A percentile compares a stretch with the other conserved stretches of the same genome.
phyloP scores from a whole-genome alignment of 1,140 invertebrate genomes.

The Atta colombica region DNA sequence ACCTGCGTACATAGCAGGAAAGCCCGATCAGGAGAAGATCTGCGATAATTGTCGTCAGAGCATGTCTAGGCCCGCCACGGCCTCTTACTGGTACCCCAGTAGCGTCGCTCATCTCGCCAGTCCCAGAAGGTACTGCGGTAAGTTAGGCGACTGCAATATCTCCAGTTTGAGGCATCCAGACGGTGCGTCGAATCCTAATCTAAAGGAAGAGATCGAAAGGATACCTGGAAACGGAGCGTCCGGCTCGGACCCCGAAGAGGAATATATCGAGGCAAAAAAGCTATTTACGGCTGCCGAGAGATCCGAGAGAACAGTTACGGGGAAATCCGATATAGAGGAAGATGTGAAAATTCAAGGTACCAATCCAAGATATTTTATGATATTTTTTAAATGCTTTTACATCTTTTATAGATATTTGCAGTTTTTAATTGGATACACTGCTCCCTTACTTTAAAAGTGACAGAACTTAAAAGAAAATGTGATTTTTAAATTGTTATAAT shows the following conservation, averaged over 20 bases:
- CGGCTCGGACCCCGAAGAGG: constrained; percentile 87
- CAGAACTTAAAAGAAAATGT: too few relatives aligned
- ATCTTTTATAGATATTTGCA: neutral
- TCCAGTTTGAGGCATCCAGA: constrained; percentile 94
- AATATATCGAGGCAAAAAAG: constrained; percentile 88
- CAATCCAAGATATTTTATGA: neutral
- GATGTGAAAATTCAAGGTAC: constrained; percentile 86
- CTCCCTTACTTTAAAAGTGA: too few relatives aligned
- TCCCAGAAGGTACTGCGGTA: constrained; percentile 84
- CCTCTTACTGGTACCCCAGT: constrained; percentile 87
- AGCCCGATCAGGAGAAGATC: constrained; percentile 90
- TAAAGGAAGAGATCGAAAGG: constrained; percentile 90
- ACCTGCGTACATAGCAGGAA: constrained; percentile 90
- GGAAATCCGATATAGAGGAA: constrained; percentile 86
- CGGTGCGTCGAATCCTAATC: constrained; percentile 96
- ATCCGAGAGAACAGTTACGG: constrained; percentile 85
- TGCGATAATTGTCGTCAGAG: constrained; percentile 92
- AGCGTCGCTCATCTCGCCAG: constrained; percentile 86
- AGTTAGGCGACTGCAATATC: constrained; percentile 88
- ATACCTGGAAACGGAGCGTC: constrained; percentile 91
- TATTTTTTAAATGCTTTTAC: constrained; percentile 6
- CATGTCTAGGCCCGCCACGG: constrained; percentile 90
- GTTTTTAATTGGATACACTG: neutral
- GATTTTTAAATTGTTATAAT: too few relatives aligned
- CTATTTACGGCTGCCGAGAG: constrained; percentile 86